Conservation (phyloP, 2,113 vertebrate species). For the Aphyosemion australe region DNA sequence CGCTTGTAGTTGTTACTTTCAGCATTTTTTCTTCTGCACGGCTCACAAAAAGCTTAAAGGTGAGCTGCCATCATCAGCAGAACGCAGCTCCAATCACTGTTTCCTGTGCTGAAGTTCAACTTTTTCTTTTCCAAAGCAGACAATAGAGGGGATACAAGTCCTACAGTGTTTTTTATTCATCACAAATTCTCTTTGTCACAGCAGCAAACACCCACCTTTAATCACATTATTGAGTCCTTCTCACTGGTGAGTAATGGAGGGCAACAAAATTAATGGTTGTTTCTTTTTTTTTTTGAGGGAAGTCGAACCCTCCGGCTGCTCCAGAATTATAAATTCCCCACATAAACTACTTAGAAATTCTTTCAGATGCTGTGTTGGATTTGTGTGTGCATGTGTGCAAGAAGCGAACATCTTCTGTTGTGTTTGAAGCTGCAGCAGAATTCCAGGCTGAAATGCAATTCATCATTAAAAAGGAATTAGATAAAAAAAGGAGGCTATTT, state of each 20-base stretch:
- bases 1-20: constrained; percentile 1
- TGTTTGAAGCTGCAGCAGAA: constrained; percentile 28
- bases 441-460: constrained; percentile 52
- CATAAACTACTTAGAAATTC: constrained; percentile 53
- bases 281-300: constrained; percentile 29
- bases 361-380: constrained; percentile 50
- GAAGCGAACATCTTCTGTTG: background rate
- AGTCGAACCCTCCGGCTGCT: constrained; percentile 45
- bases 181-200: constrained; percentile 61
- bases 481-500: constrained; percentile 62
- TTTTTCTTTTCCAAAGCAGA: constrained; percentile 13
- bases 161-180: constrained; percentile 58
- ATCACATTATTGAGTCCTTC: constrained; percentile 65
- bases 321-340: constrained; percentile 54
- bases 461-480: constrained; percentile 62
- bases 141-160: constrained; percentile 25
- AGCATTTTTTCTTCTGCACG: background rate
- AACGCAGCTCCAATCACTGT: background rate
- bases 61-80: constrained; percentile 7
- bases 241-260: constrained; percentile 63
- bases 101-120: constrained; percentile 16
- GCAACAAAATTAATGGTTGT: constrained; percentile 65
- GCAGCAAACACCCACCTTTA: constrained; percentile 57
- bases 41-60: constrained; percentile 5
- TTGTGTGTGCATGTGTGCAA: constrained; percentile 17